Evolutionary conservation across 2,888 invertebrate species (phyloP).

Genomic region (Eremobia ochroleuca): DNA sequence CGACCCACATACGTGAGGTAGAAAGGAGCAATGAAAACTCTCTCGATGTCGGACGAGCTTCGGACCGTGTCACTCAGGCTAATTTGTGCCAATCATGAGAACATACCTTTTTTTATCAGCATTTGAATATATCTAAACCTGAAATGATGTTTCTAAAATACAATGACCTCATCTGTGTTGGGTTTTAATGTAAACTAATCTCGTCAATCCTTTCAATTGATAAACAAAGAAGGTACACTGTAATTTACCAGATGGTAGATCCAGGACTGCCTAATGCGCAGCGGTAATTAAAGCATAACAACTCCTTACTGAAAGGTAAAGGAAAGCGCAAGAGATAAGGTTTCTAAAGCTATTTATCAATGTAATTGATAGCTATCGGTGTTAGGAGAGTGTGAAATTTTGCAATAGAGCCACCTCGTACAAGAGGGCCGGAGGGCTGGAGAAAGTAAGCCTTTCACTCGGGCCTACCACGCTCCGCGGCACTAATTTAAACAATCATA

Average conservation of each 20-base stretch:
- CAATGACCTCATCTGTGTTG: neutral
- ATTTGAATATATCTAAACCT: constrained; percentile 10
- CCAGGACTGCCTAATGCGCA: constrained; percentile 21
- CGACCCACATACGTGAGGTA: constrained; percentile 83
- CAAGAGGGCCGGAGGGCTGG: constrained; percentile 88
- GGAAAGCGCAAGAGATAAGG: constrained; percentile 75
- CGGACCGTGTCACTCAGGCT: constrained; percentile 76
- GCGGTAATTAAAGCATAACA: constrained; percentile 41
- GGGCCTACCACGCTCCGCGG: constrained; percentile 76
- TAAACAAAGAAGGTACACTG: constrained; percentile 27
- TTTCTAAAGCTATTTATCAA: constrained; percentile 82
- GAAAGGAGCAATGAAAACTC: constrained; percentile 80
- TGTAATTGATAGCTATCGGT: constrained; percentile 84
- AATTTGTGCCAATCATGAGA: constrained; percentile 72
- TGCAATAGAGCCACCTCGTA: constrained; percentile 84
- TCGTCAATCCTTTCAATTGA: constrained; percentile 18
- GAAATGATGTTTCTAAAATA: neutral
- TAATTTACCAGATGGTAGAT: constrained; percentile 32
- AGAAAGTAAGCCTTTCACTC: constrained; percentile 90
- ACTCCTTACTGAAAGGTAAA: constrained; percentile 60
- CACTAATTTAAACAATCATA: constrained; percentile 85
- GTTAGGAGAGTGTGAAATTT: constrained; percentile 87
- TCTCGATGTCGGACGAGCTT: constrained; percentile 78
- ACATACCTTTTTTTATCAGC: constrained; percentile 25
- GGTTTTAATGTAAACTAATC: constrained; percentile 7